Base-by-base conservation (phyloP, 2,888 invertebrate genomes). In the Macrosiphum euphorbiae region DNA sequence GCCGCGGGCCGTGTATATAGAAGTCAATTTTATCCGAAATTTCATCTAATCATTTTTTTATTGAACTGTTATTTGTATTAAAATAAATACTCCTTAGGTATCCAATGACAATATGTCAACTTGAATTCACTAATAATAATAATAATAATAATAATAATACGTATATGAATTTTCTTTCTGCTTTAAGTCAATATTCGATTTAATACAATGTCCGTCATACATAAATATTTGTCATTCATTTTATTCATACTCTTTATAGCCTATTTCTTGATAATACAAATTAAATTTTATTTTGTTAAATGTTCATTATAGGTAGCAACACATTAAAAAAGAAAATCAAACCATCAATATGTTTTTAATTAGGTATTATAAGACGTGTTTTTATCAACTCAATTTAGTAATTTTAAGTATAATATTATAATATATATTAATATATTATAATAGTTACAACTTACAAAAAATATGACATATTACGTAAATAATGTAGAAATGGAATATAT, bases 1-100 rank as follows among this genome's bases (percentile, higher is more conserved):
- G 3, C 61, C 89, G 44, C 89, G 26, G 47, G 47, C 89, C 7
- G 20, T 16, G 35, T n/a, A 55, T 11, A 16, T 44, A 20, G 61
- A 35, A 90, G 10, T 67, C n/a, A 20, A 90, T 47, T 90, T n/a
- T 67, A 35, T 90, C 90, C 24, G 24, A n/a, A 61, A 67, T 90
- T n/a, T 35, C 90, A 47, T 90, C 24, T n/a, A 20, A 67, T 67
- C 16, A 35, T 16, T 35, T 67, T 67, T 67, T n/a, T 67, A 67
- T 16, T 67, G n/a, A 67, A 67, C 35, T 16, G 16, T 67, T 67
- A 35, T 67, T 67, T 67, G 67, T 67, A 67, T 35, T 35, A 35
- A 67, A 67, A 20, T 2, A 35, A 16, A 67, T 16, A 67, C 35
- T 55, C 16, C 16, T n/a, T 16, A 24, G 0, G 1, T 52, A 11